phyloP scores from a whole-genome alignment of 2,797 vertebrate genomes.

The Danio albolineatus region DNA sequence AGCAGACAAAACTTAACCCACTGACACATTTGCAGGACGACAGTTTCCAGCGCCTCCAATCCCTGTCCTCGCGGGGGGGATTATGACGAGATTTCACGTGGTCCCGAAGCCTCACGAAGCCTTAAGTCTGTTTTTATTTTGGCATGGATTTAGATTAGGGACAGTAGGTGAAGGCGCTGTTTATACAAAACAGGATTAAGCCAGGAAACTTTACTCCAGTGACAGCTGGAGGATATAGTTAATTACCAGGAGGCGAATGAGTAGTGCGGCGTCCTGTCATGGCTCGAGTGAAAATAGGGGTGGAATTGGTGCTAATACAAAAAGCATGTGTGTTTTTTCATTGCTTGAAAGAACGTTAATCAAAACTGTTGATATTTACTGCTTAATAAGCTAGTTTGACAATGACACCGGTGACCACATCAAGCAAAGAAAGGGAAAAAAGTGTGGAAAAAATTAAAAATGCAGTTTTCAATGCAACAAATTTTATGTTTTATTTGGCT shows the following conservation, averaged over 20 bases:
- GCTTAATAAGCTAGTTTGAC: no score
- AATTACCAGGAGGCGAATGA: not conserved
- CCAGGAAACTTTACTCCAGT: not conserved
- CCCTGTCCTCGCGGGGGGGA: slow-evolving; percentile 55
- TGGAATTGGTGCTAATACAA: no score
- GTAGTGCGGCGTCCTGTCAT: not conserved
- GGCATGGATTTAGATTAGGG: slow-evolving; percentile 36
- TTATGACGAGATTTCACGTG: slow-evolving; percentile 42
- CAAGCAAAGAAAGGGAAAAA: no score
- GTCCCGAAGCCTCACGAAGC: slow-evolving; percentile 20
- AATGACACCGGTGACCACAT: no score
- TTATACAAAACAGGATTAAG: slow-evolving; percentile 39
- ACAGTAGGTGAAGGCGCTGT: slow-evolving; percentile 27
- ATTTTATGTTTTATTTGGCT: no score
- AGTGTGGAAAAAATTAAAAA: no score
- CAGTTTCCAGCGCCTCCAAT: slow-evolving; percentile 70
- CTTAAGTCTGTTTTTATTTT: slow-evolving; percentile 20
- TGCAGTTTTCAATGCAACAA: no score
- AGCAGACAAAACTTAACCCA: slow-evolving; percentile 69
- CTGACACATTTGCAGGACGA: slow-evolving; percentile 74
- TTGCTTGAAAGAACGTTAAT: no score
- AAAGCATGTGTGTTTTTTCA: no score
- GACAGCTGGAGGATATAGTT: not conserved
- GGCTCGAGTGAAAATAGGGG: no score
- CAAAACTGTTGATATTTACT: no score